Evolutionary conservation across 2,888 invertebrate species (phyloP).

Genomic region (Synergus itoensis): DNA sequence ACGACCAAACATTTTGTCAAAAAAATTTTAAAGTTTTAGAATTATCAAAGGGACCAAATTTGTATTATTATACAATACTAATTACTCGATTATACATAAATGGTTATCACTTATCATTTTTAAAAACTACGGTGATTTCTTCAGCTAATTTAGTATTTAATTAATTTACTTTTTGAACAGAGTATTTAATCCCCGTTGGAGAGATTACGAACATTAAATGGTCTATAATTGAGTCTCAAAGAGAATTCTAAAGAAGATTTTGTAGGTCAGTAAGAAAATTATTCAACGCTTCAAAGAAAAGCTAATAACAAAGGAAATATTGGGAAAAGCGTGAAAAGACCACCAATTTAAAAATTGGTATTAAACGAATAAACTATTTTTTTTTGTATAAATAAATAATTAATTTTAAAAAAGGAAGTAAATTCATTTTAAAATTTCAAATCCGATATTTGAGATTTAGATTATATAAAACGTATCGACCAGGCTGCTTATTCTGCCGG

Average conservation of each 20-base stretch:
- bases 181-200: neutral
- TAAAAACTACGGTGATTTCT: neutral
- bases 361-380: no score
- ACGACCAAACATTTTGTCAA: no score
- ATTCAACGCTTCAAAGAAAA: neutral
- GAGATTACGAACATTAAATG: neutral
- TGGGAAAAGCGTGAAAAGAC: neutral
- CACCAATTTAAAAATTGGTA: no score
- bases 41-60: no score
- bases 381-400: no score
- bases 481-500: neutral
- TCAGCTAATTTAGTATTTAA: no score
- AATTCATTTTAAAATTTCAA: neutral
- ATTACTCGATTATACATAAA: neutral
- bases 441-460: neutral
- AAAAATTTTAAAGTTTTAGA: no score
- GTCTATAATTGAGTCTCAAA: constrained; percentile 5
- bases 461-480: constrained; percentile 26
- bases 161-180: neutral
- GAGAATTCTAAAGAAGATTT: neutral
- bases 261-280: neutral
- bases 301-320: neutral
- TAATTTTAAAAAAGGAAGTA: neutral
- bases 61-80: no score
- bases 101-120: neutral